These are phyloP conservation scores for Operophtera brumata DNA, from an alignment of 2,888 invertebrate species.

Conservation along the genomic window DNA sequence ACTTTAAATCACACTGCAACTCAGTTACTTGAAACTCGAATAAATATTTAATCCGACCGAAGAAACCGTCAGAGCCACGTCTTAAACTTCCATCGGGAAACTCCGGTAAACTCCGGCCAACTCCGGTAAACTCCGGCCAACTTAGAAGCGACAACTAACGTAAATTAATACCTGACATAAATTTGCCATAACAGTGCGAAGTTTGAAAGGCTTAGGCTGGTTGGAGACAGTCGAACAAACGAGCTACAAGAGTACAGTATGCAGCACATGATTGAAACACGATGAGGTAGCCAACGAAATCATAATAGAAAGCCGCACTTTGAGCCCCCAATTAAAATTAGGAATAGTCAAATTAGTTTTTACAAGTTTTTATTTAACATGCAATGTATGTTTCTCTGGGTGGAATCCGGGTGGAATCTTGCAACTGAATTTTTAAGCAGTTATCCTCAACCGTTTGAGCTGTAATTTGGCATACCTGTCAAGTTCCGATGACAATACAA, in stretches of 20 bases:
- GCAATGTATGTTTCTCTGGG: too few relatives aligned
- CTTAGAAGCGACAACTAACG: constrained; percentile 67
- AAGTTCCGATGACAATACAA: too few relatives aligned
- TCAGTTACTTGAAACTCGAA: constrained; percentile 52
- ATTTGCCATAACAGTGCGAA: constrained; percentile 76
- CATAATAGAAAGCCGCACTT: too few relatives aligned
- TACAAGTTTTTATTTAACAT: too few relatives aligned
- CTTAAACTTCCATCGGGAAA: constrained; percentile 52
- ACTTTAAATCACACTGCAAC: constrained; percentile 27
- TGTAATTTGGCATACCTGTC: too few relatives aligned
- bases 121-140: constrained; percentile 42
- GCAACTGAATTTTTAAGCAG: too few relatives aligned
- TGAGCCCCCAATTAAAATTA: too few relatives aligned
- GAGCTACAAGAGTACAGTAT: constrained; percentile 49
- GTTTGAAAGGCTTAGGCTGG: constrained; percentile 59
- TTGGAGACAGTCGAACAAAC: constrained; percentile 65
- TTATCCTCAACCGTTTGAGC: too few relatives aligned
- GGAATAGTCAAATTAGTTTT: too few relatives aligned
- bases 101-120: constrained; percentile 47
- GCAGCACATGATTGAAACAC: neutral
- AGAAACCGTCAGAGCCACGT: constrained; percentile 59
- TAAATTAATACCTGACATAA: constrained; percentile 81
- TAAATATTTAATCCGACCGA: constrained; percentile 70
- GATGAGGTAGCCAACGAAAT: too few relatives aligned
- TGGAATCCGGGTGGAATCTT: too few relatives aligned